These are phyloP conservation scores for Eufriesea mexicana DNA, from an alignment of 1,140 invertebrate species.

Conservation along the genomic window DNA sequence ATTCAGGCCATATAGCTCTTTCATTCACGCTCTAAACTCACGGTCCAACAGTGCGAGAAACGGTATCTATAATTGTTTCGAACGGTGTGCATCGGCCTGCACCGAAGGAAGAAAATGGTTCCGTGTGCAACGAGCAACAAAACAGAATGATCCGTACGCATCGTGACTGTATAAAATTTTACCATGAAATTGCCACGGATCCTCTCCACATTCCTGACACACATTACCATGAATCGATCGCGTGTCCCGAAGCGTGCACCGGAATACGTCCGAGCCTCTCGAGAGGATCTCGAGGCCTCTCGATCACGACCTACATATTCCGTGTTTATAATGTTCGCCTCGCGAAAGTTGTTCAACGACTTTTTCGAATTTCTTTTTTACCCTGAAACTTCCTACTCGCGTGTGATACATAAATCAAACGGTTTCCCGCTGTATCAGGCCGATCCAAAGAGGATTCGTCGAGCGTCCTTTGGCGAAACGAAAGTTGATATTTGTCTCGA, in stretches of 20 bases:
- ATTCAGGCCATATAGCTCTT: no score
- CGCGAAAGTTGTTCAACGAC: conserved; percentile 60
- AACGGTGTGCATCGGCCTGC: not conserved
- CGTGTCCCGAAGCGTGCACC: not conserved
- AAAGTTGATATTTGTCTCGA: no score
- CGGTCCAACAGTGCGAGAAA: not conserved
- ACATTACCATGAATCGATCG: conserved; percentile 26
- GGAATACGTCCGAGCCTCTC: conserved; percentile 5
- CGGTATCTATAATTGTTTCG: not conserved
- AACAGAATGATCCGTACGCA: not conserved
- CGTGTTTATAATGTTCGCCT: conserved; percentile 2
- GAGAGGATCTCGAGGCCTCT: conserved; percentile 21
- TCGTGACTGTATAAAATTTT: conserved; percentile 2
- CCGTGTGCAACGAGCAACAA: not conserved
- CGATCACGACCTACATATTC: conserved; percentile 58
- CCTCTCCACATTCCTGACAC: conserved; percentile 24
- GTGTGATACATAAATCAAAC: conserved; percentile 8
- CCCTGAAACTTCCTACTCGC: not conserved
- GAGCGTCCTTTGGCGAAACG: no score
- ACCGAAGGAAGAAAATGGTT: not conserved
- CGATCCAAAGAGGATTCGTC: not conserved
- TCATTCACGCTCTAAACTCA: no score
- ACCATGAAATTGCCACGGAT: not conserved
- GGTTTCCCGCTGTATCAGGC: not conserved
- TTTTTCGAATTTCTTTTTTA: conserved; percentile 59